phyloP scores from a whole-genome alignment of 2,888 invertebrate genomes.

The Cephus nigrinus region DNA sequence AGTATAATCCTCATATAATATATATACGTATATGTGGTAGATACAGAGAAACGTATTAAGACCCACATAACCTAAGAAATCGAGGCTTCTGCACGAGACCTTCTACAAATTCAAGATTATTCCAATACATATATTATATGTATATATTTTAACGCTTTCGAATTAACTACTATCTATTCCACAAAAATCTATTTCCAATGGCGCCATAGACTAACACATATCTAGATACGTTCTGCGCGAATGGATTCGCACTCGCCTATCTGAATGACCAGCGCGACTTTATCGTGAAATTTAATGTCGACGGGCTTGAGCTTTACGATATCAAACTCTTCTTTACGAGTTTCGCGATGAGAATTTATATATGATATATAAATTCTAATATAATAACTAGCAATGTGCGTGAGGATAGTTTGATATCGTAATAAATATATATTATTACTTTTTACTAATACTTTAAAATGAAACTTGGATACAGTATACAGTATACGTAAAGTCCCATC shows the following conservation, averaged over 20 bases:
- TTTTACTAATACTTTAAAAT: background rate
- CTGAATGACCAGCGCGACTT: background rate
- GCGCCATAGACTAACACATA: background rate
- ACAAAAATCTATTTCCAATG: background rate
- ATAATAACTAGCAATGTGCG: background rate
- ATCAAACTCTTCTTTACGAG: background rate
- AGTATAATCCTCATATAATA: background rate
- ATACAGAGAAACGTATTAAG: background rate
- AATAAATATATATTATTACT: background rate
- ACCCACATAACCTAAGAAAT: background rate
- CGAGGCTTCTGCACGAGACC: background rate
- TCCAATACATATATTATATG: too few species aligned
- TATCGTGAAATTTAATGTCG: background rate
- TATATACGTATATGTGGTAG: background rate
- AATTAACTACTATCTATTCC: background rate
- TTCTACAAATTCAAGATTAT: too few species aligned
- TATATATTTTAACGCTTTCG: background rate
- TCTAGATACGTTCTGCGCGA: background rate
- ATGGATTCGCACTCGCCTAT: background rate
- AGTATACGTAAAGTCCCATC: background rate
- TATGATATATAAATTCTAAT: background rate
- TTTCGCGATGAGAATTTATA: background rate
- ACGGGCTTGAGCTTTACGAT: background rate
- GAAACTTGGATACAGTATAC: background rate
- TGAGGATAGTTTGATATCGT: background rate